phyloP scores from a whole-genome alignment of 2,113 vertebrate species.

The Tachuris rubrigastra region DNA sequence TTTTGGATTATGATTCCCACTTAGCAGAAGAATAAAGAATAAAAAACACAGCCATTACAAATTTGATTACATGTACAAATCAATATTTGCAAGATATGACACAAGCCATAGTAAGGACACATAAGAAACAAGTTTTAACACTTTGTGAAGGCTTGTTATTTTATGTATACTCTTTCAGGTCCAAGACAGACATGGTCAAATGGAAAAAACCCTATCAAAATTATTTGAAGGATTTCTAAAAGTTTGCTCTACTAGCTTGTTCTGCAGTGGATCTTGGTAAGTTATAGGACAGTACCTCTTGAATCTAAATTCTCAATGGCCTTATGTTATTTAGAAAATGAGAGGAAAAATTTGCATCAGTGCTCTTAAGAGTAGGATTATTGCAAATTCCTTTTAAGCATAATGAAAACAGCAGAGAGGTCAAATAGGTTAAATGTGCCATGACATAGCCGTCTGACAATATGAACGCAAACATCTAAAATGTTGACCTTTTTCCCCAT shows the following conservation, averaged over 20 bases:
- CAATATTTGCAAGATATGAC: conserved; percentile 4
- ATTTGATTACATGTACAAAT: conserved; percentile 1
- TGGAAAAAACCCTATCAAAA: not conserved
- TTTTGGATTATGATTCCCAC: conserved; percentile 40
- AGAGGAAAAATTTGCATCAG: not conserved
- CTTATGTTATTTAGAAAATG: not conserved
- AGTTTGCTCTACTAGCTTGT: not conserved
- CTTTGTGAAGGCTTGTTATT: not conserved
- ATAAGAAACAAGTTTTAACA: not conserved
- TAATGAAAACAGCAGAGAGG: not conserved
- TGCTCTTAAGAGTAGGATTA: not conserved
- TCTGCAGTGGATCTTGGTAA: not conserved
- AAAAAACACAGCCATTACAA: not conserved
- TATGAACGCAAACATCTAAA: not conserved
- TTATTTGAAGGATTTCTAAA: not conserved
- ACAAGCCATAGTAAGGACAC: not conserved
- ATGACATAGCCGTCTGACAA: not conserved
- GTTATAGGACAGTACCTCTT: not conserved
- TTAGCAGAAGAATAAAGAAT: conserved; percentile 19
- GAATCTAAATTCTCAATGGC: not conserved
- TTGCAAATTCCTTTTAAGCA: not conserved
- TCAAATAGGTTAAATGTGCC: not conserved
- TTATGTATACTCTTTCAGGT: not conserved
- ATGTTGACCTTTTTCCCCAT: not conserved
- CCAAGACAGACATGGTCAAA: not conserved